These are phyloP conservation scores for Epizoanthus ramosus DNA, from an alignment of 92 coral and sea anemone genomes.

Conservation along the genomic window DNA sequence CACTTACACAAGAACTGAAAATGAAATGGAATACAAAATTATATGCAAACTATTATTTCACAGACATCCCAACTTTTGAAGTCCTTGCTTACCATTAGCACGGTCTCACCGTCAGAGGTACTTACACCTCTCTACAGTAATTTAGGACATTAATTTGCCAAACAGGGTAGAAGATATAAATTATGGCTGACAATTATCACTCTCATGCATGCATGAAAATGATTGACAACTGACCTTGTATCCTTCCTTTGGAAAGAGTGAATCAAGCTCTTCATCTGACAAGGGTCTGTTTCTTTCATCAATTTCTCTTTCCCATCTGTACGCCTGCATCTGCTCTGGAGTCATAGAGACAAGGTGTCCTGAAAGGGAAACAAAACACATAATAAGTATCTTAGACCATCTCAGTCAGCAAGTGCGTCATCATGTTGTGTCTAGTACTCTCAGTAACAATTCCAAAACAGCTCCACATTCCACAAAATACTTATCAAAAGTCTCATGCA, in stretches of 20 bases:
- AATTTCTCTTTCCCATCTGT: slow-evolving; percentile 98
- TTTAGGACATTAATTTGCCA: too few relatives aligned
- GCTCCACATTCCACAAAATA: neutral
- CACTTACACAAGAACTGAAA: too few relatives aligned
- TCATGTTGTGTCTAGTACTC: neutral
- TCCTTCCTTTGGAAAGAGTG: slow-evolving; percentile 96
- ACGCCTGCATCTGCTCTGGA: slow-evolving; percentile 99
- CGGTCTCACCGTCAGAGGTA: too few relatives aligned
- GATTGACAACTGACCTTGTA: slow-evolving; percentile 76
- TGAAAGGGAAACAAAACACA: slow-evolving; percentile 25
- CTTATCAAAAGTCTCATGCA: neutral
- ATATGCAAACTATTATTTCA: too few relatives aligned
- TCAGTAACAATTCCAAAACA: neutral
- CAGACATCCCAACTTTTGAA: too few relatives aligned
- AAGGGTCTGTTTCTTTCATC: slow-evolving; percentile 97
- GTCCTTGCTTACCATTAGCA: too few relatives aligned
- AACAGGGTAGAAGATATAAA: too few relatives aligned
- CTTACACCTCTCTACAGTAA: too few relatives aligned
- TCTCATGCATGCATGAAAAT: too few relatives aligned
- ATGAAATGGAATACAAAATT: too few relatives aligned
- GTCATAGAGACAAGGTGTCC: slow-evolving; percentile 96
- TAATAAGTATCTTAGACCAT: neutral
- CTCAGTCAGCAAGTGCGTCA: neutral
- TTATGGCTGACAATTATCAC: too few relatives aligned
- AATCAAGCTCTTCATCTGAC: slow-evolving; percentile 92